These are phyloP conservation scores for Pteropus alecto DNA, from an alignment of 2,113 vertebrate genomes.

Conservation along the genomic window DNA sequence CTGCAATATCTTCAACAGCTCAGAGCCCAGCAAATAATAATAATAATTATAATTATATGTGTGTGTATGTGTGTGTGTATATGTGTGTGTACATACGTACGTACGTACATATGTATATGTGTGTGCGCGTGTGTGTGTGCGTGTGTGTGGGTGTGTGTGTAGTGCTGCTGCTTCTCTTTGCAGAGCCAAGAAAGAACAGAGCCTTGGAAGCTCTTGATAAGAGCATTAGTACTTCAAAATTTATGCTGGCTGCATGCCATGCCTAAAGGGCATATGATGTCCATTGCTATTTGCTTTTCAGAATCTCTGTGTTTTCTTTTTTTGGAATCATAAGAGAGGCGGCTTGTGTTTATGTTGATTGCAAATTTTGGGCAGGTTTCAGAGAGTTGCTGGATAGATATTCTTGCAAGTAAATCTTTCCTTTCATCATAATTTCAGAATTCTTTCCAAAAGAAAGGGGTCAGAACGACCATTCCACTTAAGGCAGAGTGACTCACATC, in stretches of 20 bases:
- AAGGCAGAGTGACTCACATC: slow-evolving; percentile 8
- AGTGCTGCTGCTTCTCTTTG: background rate
- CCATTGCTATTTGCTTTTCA: background rate
- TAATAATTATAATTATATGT: too few species aligned
- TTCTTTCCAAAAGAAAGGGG: background rate
- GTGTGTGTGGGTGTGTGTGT: too few species aligned
- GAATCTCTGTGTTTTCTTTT: background rate
- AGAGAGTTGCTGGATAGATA: background rate
- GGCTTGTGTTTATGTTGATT: background rate
- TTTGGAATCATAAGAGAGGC: background rate
- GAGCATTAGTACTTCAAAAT: background rate
- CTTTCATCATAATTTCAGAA: slow-evolving; percentile 14
- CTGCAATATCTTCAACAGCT: background rate
- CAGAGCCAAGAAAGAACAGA: background rate
- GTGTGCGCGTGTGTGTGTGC: too few species aligned
- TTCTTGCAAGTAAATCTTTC: background rate
- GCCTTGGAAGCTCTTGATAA: background rate
- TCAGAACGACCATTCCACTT: background rate
- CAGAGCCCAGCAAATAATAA: background rate
- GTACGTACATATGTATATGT: too few species aligned
- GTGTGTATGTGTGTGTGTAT: too few species aligned
- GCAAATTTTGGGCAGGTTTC: background rate
- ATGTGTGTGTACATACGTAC: too few species aligned
- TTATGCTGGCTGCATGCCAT: background rate
- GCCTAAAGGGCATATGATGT: background rate